Conservation (phyloP, 2,888 invertebrate species). For the Drosophila fungiperda region DNA sequence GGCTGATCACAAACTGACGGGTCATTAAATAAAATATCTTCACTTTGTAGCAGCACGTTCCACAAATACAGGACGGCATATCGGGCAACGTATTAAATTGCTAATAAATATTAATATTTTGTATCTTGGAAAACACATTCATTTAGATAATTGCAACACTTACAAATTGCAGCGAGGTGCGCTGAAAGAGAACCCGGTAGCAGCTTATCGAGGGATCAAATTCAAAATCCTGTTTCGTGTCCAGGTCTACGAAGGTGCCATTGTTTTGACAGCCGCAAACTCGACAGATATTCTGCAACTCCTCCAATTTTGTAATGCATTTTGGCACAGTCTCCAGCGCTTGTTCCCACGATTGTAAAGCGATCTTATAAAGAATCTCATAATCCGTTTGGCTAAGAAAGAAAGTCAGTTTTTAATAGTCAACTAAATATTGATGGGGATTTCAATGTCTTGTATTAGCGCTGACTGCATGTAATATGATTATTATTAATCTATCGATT, state of each 20-base stretch:
- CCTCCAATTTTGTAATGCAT: conserved; percentile 3
- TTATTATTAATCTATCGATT: not conserved
- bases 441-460: not conserved
- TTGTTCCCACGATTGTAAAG: conserved; percentile 1
- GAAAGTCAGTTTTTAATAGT: too few relatives aligned
- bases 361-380: conserved; percentile 25
- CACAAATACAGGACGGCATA: conserved; percentile 39
- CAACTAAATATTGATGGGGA: not conserved
- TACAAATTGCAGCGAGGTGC: conserved; percentile 49
- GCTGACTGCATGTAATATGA: not conserved
- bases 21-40: conserved; percentile 43
- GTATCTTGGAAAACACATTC: too few relatives aligned
- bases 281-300: conserved; percentile 23
- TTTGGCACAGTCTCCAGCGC: conserved; percentile 4
- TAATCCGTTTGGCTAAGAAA: conserved; percentile 19
- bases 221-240: conserved; percentile 36
- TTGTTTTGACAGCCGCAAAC: conserved; percentile 34
- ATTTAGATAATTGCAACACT: not conserved
- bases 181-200: conserved; percentile 45
- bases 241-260: conserved; percentile 34
- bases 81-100: conserved; percentile 50
- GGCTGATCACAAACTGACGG: conserved; percentile 43
- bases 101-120: conserved; percentile 1
- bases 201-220: conserved; percentile 39
- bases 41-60: conserved; percentile 34